A percentile compares a stretch with the other conserved stretches of the same genome.
Evolutionary conservation across 2,888 invertebrate genomes (phyloP).

Genomic region (Oxyteleia sp.): DNA sequence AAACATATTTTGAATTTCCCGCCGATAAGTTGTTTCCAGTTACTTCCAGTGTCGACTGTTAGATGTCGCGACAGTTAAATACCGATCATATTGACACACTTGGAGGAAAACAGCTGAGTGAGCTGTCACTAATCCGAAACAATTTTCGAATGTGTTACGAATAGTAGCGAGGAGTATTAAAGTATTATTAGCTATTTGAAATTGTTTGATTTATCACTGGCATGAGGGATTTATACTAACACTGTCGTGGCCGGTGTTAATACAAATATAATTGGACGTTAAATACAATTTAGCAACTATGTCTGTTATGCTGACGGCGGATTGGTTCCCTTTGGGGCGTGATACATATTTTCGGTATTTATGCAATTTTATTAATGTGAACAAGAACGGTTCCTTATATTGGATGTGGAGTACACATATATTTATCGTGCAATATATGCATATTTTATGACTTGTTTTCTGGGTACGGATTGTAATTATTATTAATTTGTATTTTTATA

Average conservation of each 20-base stretch:
- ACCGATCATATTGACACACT: too few species aligned
- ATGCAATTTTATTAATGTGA: constrained; percentile 4
- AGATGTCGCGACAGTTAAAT: constrained; percentile 25
- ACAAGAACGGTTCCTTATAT: too few species aligned
- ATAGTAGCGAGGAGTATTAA: background rate
- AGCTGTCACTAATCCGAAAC: constrained; percentile 27
- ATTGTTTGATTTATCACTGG: too few species aligned
- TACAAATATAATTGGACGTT: background rate
- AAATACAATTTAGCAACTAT: constrained; percentile 80
- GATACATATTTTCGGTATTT: constrained; percentile 90
- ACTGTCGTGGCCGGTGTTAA: background rate
- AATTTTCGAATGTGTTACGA: constrained; percentile 21
- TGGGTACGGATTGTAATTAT: background rate
- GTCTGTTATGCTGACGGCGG: constrained; percentile 90
- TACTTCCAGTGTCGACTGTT: background rate
- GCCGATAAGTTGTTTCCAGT: background rate
- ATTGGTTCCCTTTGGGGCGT: constrained; percentile 90
- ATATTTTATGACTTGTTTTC: too few species aligned
- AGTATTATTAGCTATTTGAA: too few species aligned
- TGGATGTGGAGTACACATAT: too few species aligned
- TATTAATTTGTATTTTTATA: constrained; percentile 6
- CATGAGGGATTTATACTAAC: too few species aligned
- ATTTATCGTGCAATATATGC: too few species aligned
- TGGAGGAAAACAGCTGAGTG: constrained; percentile 38
- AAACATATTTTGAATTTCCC: constrained; percentile 15